A percentile compares a stretch with the other conserved stretches of the same genome.
Conservation (phyloP, 1,140 invertebrate genomes). For the Ptiloglossa arizonensis region DNA sequence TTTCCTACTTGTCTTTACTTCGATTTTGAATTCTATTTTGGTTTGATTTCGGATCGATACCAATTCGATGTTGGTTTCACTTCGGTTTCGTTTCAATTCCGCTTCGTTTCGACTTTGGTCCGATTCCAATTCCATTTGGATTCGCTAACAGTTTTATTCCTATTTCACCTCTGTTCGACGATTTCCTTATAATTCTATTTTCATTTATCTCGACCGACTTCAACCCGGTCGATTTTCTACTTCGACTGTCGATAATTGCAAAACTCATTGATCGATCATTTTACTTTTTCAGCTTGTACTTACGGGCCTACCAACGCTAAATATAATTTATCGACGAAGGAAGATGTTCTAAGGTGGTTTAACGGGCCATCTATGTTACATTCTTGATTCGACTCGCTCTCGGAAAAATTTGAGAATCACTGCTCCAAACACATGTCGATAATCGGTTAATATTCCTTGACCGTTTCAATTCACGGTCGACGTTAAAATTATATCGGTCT, state of each 20-base stretch:
- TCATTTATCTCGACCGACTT: too few species aligned
- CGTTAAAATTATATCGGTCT: not conserved
- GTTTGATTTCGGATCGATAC: not conserved
- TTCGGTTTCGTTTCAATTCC: not conserved
- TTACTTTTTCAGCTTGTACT: too few species aligned
- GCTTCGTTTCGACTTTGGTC: not conserved
- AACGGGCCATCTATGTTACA: too few species aligned
- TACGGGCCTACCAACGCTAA: too few species aligned
- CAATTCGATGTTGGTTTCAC: not conserved
- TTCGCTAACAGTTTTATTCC: not conserved
- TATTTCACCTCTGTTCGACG: not conserved
- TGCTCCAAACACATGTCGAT: not conserved
- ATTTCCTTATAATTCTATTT: not conserved
- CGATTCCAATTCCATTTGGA: not conserved
- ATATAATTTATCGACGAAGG: too few species aligned
- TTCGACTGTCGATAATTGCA: too few species aligned
- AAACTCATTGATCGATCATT: too few species aligned
- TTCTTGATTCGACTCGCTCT: too few species aligned
- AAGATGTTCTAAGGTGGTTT: too few species aligned
- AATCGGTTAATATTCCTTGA: not conserved
- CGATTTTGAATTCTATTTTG: not conserved
- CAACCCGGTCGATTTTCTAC: not conserved
- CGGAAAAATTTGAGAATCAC: too few species aligned
- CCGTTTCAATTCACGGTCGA: not conserved
- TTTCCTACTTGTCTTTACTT: not conserved